Base-by-base conservation (phyloP, 1,140 invertebrate genomes). In the Tetramorium simillimum region DNA sequence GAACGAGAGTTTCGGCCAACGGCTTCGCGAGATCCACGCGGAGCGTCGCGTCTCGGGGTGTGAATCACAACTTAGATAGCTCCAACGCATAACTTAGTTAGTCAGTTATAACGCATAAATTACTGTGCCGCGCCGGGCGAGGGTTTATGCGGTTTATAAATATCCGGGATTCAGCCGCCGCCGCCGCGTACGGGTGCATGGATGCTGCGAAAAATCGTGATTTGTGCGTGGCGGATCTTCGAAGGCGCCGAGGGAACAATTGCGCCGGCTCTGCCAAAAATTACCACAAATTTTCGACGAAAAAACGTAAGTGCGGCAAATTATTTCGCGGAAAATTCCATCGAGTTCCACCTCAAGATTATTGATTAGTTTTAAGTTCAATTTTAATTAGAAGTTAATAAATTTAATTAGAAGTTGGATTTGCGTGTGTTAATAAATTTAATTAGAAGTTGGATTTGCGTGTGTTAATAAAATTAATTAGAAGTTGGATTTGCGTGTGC, bases 101-200 rank as follows among this genome's bases (percentile, higher is more conserved):
- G 40, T 28, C 62, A 28, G 16, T 78, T 58, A 53, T 78, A 65
- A 86, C 46, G 51, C 49, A 53, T 69, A 85, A 88, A 69, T 85
- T 65, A 70, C 24, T 65, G 28, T 6, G 24, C 33, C 40, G 21
- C 6, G 40, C n/a, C n/a, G 46, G 40, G 33, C 51, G 33, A 56
- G 21, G 43, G 80, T 78, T 76, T 89, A 88, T 28, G 65, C 49
- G 43, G 58, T 88, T 89, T 89, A 88, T 89, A 89, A 89, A 89
- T 88, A 73, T 58, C 46, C 46, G 7, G 7, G n/a, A 73, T 82
- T 82, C 60, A 60, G 24, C 80, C 21, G 4, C 12, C n/a, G n/a
- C n/a, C n/a, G 9, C 33, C 9, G 12, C 58, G 9, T 33, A 18
- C 33, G 63, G 37, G 4, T 49, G 28, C 60, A 51, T 12, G 40